Conservation (phyloP, 2,113 vertebrate species). For the Hemiprocne comata region DNA sequence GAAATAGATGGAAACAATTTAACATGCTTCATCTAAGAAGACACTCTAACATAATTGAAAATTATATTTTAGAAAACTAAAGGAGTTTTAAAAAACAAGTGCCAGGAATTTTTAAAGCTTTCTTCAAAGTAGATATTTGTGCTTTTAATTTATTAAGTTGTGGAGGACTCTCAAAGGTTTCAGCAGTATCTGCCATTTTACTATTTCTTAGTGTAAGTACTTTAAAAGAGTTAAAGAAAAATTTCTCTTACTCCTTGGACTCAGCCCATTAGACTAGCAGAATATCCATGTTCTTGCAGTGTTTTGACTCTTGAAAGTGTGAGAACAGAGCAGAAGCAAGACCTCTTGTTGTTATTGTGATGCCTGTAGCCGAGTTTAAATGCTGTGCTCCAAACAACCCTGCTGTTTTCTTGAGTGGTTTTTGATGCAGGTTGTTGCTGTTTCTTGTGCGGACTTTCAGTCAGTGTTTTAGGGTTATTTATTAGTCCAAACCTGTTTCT, state of each 20-base stretch:
- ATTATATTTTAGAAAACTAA: not conserved
- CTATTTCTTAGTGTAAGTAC: not conserved
- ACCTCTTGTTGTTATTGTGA: not conserved
- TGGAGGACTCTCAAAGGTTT: not conserved
- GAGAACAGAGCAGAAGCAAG: not conserved
- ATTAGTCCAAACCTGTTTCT: not conserved
- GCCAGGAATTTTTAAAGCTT: not conserved
- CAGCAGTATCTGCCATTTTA: not conserved
- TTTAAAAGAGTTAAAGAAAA: not conserved
- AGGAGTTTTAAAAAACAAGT: not conserved
- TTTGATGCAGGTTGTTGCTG: not conserved
- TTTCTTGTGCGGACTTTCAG: not conserved
- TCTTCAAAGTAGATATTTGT: not conserved
- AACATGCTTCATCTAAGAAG: not conserved
- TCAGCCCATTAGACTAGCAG: not conserved
- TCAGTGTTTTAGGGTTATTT: not conserved
- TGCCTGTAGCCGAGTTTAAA: constrained; percentile 37
- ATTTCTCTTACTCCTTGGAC: constrained; percentile 34
- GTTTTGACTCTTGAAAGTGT: not conserved
- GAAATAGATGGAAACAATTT: not conserved
- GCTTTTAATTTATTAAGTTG: not conserved
- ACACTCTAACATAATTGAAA: not conserved
- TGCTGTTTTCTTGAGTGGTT: not conserved
- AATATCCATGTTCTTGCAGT: not conserved
- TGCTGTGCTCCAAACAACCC: constrained; percentile 31